Evolutionary conservation across 2,888 invertebrate species (phyloP).

Genomic region (Brachynemurus nebulosus): DNA sequence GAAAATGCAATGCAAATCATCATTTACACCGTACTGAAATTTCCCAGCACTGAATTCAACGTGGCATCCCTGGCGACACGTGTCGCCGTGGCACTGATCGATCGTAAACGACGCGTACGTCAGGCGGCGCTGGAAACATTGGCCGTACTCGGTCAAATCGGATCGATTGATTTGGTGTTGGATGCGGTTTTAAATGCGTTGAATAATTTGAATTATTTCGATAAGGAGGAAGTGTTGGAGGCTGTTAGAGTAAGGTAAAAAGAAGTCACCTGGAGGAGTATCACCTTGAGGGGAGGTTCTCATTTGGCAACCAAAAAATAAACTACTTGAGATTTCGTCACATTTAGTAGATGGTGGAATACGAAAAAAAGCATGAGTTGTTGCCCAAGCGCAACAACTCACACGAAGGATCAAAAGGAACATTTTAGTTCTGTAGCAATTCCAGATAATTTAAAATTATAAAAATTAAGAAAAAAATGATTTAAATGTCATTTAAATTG

Average conservation of each 20-base stretch:
- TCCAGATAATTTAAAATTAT: too few species aligned
- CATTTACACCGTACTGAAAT: constrained; percentile 62
- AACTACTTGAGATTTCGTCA: too few species aligned
- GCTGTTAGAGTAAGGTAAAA: constrained; percentile 41
- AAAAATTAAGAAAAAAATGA: too few species aligned
- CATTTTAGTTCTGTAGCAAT: too few species aligned
- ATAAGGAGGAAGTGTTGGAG: constrained; percentile 46
- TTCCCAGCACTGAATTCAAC: constrained; percentile 64
- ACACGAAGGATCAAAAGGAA: too few species aligned
- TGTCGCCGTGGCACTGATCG: constrained; percentile 28
- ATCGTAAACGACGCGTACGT: constrained; percentile 55
- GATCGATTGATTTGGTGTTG: constrained; percentile 46
- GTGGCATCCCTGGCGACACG: constrained; percentile 27
- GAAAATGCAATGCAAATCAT: constrained; percentile 64
- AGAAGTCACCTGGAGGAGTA: too few species aligned
- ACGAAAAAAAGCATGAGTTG: too few species aligned
- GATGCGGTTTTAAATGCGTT: constrained; percentile 45
- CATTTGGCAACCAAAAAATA: too few species aligned
- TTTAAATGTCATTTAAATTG: too few species aligned
- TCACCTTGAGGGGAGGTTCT: too few species aligned
- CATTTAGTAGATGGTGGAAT: too few species aligned
- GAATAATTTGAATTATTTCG: constrained; percentile 31
- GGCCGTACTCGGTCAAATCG: constrained; percentile 61
- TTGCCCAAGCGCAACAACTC: too few species aligned
- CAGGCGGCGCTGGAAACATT: constrained; percentile 68